Conservation (phyloP, 2,797 vertebrate genomes). For the Gadopsis bispinosus region DNA sequence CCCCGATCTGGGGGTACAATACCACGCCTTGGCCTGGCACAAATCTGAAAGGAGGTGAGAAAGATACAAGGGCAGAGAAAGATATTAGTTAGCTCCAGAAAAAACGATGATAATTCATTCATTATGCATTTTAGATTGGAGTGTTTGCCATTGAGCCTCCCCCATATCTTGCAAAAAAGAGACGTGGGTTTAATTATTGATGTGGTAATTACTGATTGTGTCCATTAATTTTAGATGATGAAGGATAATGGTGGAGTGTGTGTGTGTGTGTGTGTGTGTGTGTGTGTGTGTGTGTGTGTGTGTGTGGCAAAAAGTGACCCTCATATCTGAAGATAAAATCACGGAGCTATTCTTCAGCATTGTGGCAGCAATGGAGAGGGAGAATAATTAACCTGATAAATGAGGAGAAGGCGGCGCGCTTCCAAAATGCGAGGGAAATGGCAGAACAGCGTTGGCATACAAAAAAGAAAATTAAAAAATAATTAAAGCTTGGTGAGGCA, state of each 20-base stretch:
- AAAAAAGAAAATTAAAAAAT: conserved; percentile 50
- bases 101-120: conserved; percentile 47
- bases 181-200: conserved; percentile 72
- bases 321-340: conserved; percentile 48
- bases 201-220: conserved; percentile 69
- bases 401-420: conserved; percentile 15
- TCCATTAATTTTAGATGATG: conserved; percentile 71
- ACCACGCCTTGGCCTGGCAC: conserved; percentile 96
- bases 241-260: conserved; percentile 48
- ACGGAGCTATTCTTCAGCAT: conserved; percentile 19
- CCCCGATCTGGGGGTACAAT: conserved; percentile 97
- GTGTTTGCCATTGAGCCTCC: conserved; percentile 50
- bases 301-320: conserved; percentile 44
- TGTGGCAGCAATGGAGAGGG: conserved; percentile 18
- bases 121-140: conserved; percentile 46
- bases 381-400: conserved; percentile 50
- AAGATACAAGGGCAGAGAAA: conserved; percentile 5
- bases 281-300: conserved; percentile 13
- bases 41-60: conserved; percentile 86
- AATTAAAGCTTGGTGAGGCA: conserved; percentile 27
- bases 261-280: conserved; percentile 13
- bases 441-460: conserved; percentile 30
- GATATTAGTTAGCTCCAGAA: conserved; percentile 38
- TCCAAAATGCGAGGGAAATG: conserved; percentile 20
- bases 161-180: conserved; percentile 40